A percentile compares a stretch with the other conserved stretches of the same genome.
phyloP scores from a whole-genome alignment of 2,888 invertebrate species.

The Scelioninae gen. 2 region DNA sequence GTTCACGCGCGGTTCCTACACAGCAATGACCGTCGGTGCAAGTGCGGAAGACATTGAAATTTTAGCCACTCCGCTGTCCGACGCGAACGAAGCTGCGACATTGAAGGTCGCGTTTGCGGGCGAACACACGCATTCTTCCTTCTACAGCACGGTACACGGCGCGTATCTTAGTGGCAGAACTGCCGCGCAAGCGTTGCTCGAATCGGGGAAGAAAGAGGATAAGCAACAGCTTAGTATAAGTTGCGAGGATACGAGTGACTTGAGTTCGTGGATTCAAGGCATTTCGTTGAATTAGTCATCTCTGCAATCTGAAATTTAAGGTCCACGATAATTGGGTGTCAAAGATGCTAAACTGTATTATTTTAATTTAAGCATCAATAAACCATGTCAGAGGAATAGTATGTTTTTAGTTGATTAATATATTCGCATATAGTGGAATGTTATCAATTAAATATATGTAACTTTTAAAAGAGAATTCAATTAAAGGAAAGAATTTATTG shows the following conservation, averaged over 20 bases:
- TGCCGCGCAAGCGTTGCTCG: slow-evolving; percentile 84
- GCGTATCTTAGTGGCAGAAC: slow-evolving; percentile 92
- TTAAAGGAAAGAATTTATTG: too few species aligned
- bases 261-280: slow-evolving; percentile 92
- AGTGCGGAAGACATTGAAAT: slow-evolving; percentile 92
- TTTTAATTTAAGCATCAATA: too few species aligned
- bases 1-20: slow-evolving; percentile 91
- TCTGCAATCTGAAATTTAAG: too few species aligned
- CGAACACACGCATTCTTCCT: slow-evolving; percentile 95
- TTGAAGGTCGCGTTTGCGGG: slow-evolving; percentile 87
- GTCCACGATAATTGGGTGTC: too few species aligned
- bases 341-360: too few species aligned
- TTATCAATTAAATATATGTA: too few species aligned
- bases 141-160: slow-evolving; percentile 96
- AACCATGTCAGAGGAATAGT: too few species aligned
- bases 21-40: slow-evolving; percentile 91
- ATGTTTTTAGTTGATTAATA: too few species aligned
- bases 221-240: slow-evolving; percentile 82
- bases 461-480: too few species aligned
- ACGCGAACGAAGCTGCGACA: slow-evolving; percentile 83
- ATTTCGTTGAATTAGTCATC: slow-evolving; percentile 82
- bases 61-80: slow-evolving; percentile 88
- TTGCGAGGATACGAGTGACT: slow-evolving; percentile 86
- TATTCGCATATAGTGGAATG: too few species aligned
- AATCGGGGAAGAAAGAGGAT: slow-evolving; percentile 77